Percentiles rank a stretch among this genome's conserved stretches.
Conservation (phyloP, 2,888 invertebrate genomes). For the Drosophila rubida region DNA sequence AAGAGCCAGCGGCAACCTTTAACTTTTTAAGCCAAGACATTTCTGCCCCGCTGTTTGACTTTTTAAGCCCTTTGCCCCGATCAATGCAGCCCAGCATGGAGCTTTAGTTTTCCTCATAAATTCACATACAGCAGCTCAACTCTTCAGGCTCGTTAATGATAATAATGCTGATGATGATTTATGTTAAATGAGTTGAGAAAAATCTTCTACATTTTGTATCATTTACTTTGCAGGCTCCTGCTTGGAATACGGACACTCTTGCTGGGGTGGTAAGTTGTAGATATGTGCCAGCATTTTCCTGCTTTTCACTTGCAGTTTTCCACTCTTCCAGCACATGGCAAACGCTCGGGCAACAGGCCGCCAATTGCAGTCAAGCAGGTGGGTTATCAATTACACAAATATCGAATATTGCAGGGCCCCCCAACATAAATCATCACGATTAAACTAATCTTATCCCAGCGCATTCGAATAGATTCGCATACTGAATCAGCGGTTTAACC, state of each 20-base stretch:
- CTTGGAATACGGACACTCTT: constrained; percentile 84
- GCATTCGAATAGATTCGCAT: not conserved
- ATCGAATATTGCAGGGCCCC: not conserved
- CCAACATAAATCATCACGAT: constrained; percentile 25
- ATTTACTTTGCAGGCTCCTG: constrained; percentile 77
- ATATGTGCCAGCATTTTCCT: not conserved
- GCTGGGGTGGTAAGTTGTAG: constrained; percentile 83
- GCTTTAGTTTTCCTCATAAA: constrained; percentile 32
- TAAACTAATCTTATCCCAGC: constrained; percentile 35
- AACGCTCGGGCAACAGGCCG: constrained; percentile 71
- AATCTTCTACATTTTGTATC: not conserved
- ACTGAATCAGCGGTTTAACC: constrained; percentile 16
- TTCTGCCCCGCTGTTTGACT: constrained; percentile 25
- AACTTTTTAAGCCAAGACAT: constrained; percentile 43
- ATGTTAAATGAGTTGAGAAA: constrained; percentile 35
- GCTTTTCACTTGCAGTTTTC: not conserved
- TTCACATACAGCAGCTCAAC: constrained; percentile 41
- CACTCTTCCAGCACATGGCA: constrained; percentile 70
- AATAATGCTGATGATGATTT: constrained; percentile 62
- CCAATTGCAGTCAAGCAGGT: constrained; percentile 55
- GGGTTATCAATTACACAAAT: constrained; percentile 26
- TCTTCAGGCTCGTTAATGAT: constrained; percentile 11
- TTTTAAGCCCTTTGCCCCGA: constrained; percentile 16
- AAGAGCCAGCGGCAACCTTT: constrained; percentile 17
- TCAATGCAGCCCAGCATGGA: constrained; percentile 23